phyloP scores from a whole-genome alignment of 2,888 invertebrate species.

The Drosophila tripunctata region DNA sequence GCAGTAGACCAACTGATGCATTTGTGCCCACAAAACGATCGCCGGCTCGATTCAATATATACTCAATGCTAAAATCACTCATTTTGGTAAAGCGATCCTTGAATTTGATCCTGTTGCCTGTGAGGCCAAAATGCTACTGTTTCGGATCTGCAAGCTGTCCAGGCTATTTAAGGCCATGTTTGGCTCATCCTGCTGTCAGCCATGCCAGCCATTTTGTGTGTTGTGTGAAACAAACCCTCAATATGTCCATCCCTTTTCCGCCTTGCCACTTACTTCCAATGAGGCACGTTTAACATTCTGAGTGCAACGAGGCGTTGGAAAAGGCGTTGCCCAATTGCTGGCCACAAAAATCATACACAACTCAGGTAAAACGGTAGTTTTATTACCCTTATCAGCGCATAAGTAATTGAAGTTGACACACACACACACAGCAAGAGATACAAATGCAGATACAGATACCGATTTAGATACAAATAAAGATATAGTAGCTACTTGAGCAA shows the following conservation, averaged over 20 bases:
- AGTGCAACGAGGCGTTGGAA: conserved; percentile 59
- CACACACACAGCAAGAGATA: conserved; percentile 26
- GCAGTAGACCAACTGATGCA: conserved; percentile 72
- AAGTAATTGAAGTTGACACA: conserved; percentile 63
- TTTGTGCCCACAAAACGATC: conserved; percentile 81
- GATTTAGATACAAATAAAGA: conserved; percentile 16
- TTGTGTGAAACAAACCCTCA: conserved; percentile 10
- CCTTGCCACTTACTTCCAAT: conserved; percentile 5
- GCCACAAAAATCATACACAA: conserved; percentile 8
- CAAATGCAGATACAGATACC: conserved; percentile 21
- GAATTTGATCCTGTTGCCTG: conserved; percentile 45
- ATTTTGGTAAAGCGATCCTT: no score
- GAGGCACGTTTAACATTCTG: conserved; percentile 27
- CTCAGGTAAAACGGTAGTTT: conserved; percentile 52
- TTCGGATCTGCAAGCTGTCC: conserved; percentile 41
- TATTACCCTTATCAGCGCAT: conserved; percentile 70
- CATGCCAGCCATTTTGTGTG: conserved; percentile 40
- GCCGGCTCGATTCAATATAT: conserved; percentile 86
- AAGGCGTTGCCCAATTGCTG: conserved; percentile 59
- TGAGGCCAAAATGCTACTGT: conserved; percentile 56
- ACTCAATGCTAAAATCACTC: conserved; percentile 87
- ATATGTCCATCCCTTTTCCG: conserved; percentile 30
- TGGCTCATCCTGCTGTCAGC: conserved; percentile 4
- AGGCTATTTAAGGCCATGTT: conserved; percentile 69
- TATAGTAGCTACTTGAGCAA: conserved; percentile 38